Evolutionary conservation across 2,888 invertebrate species (phyloP), one percentile per base, ranked within the genome.

Genomic region (Cantharis lateralis): DNA sequence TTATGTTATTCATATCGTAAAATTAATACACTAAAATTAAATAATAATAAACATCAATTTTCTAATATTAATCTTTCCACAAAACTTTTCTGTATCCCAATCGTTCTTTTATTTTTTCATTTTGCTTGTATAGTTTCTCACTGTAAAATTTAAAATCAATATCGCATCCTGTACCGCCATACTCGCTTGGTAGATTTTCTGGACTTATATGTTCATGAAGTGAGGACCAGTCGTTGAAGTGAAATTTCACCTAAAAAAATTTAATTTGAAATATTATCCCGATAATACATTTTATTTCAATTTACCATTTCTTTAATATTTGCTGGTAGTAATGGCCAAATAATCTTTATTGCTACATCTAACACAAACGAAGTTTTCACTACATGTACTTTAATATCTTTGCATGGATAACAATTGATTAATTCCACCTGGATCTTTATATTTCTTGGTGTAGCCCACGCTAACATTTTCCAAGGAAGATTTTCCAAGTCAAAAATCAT

Each of bases 101-200:
- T 72, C 80, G 84, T 20, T 84, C 78, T 5, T 71, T 77, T 66
- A 87, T 82, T 72, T 82, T 77, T 10, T 80, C 80, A 72, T 83
- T 82, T 76, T 83, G 79, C 0, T 82, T 81, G 24, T 83, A 79
- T 10, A 87, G 72, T 18, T 80, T 26, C 18, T 80, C 71, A 62
- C 82, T 82, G 20, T 81, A 78, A 69, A 83, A 77, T 1, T 82
- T 76, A 62, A 82, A 83, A 62, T 82, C 75, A 15, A 82, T 72
- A 70, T 84, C 82, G 32, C 84, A 64, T n/a, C 79, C 75, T 2
- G 85, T 86, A 0, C 94, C 94, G 0, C 93, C 93, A 82, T 94
- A 94, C 79, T 87, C 88, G 80, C 87, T 86, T 9, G 91, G 91
- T 77, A 91, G 64, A n/a, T n/a, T n/a, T 20, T 66, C 20, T 20